phyloP scores from a whole-genome alignment of 2,797 vertebrate species.

The Leptoclinus maculatus region DNA sequence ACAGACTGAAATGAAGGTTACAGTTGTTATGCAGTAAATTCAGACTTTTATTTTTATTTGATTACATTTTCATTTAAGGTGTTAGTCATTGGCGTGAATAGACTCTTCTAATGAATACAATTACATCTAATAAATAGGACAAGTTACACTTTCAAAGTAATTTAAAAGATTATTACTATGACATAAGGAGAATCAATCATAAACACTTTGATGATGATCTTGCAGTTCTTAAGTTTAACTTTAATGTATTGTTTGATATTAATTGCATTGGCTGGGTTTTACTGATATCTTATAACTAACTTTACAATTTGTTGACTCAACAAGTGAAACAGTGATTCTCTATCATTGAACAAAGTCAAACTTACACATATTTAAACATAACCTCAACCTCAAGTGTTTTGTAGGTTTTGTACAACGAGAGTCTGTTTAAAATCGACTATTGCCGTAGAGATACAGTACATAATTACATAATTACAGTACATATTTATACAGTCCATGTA shows the following conservation, averaged over 20 bases:
- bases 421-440: neutral
- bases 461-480: neutral
- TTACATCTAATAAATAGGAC: neutral
- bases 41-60: neutral
- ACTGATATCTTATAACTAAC: neutral
- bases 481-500: neutral
- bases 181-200: neutral
- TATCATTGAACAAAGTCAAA: neutral
- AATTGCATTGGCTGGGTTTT: neutral
- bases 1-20: neutral
- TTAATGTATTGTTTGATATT: neutral
- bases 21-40: neutral
- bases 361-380: neutral
- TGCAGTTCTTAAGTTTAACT: neutral
- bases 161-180: neutral
- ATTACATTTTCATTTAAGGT: neutral
- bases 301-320: neutral
- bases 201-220: neutral
- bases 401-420: neutral
- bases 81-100: neutral
- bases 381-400: neutral
- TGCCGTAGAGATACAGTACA: neutral
- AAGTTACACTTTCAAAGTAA: neutral
- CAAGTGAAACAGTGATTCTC: neutral
- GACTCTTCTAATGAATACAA: no score